Base-by-base conservation (phyloP, 92 coral and sea anemone species). In the Umimayanthus kanabou region DNA sequence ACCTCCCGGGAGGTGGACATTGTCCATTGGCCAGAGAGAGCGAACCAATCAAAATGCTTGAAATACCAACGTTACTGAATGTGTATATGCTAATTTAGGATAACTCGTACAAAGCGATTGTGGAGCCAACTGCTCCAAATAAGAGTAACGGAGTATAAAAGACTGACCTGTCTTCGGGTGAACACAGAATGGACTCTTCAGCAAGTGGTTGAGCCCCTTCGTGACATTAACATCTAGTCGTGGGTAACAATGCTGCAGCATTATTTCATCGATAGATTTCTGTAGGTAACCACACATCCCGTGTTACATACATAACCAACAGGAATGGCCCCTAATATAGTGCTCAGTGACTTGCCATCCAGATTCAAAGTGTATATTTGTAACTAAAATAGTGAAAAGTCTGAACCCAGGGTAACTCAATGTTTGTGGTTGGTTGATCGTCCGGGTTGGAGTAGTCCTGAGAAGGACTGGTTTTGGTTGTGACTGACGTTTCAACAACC, bases 171-270 rank as follows among this genome's bases (percentile, higher is more conserved):
- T 96, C 84, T 96, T 96, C 4, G 99, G 99, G 80, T 96, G 99
- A 78, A 96, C 93, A 82, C 98, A 94, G 87, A 95, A 96, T 43
- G 99, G 99, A 87, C 99, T 96, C 88, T 96, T 96, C 30, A 96
- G 88, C 73, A 94, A 89, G 81, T 97, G 99, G 88, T 97, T 97
- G 2, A 97, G 92, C 42, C 99, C 99, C 87, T 97, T 97, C 33
- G 99, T 97, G 47, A 97, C 99, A 83, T 97, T 95, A 43, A 96
- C 98, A 80, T 96, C 99, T 65, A 96, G 93, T 79, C 99, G 98
- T 64, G 99, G 99, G 79, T 95, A 97, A 37, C 95, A 94, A 91
- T 95, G 92, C 76, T 97, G 99, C 53, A 97, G 92, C 92, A 91
- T 96, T 30, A 96, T 95, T 75, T 96, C 99, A 76, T 93, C 92